These are phyloP conservation scores for Bembecia ichneumoniformis DNA, from an alignment of 2,888 invertebrate species.

Conservation along the genomic window DNA sequence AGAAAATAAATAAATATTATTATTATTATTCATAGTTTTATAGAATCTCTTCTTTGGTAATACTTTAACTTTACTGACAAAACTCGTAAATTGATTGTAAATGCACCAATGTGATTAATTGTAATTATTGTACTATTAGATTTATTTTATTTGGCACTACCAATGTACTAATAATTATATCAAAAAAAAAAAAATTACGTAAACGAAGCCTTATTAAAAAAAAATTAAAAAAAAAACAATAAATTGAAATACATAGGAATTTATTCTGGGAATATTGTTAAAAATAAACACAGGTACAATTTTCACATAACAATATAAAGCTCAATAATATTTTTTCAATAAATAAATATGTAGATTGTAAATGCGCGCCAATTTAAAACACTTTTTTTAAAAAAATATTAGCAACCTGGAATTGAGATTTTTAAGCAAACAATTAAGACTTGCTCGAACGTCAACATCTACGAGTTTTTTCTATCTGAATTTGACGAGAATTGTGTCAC, in stretches of 20 bases:
- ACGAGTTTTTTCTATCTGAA: slow-evolving; percentile 55
- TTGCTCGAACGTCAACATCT: background rate
- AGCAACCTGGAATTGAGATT: background rate
- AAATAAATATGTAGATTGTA: slow-evolving; percentile 18
- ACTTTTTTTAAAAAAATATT: slow-evolving; percentile 6
- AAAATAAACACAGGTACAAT: slow-evolving; percentile 57
- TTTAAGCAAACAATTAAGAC: slow-evolving; percentile 6
- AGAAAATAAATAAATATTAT: no score
- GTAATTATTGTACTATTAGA: no score
- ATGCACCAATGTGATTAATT: no score
- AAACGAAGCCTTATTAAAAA: background rate
- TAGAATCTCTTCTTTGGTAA: no score
- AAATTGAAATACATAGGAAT: slow-evolving; percentile 52
- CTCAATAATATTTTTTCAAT: slow-evolving; percentile 19
- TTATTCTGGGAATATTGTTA: slow-evolving; percentile 45
- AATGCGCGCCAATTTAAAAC: slow-evolving; percentile 24
- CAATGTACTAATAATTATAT: no score
- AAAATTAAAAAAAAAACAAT: slow-evolving; percentile 24
- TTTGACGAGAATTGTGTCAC: slow-evolving; percentile 83
- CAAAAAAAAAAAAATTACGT: no score
- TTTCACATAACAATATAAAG: slow-evolving; percentile 49
- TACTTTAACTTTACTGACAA: no score
- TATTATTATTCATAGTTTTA: no score
- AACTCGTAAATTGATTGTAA: no score
- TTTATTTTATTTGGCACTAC: no score